Evolutionary conservation across 2,888 invertebrate species (phyloP), one percentile per base, ranked within the genome.

Genomic region (Drosophila limbata): DNA sequence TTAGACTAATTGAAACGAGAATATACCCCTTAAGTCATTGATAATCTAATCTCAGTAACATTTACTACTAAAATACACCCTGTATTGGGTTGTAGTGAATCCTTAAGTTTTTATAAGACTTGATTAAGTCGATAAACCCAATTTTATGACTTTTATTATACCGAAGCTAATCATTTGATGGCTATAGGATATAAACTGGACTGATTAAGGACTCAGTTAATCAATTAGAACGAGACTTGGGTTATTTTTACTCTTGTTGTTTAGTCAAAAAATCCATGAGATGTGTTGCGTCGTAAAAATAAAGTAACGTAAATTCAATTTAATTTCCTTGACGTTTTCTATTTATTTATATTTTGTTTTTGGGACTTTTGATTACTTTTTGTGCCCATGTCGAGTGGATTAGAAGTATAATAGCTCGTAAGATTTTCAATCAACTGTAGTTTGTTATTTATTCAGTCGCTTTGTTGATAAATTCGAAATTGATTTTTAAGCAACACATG

Each of bases 351-450:
- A 51, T 47, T 44, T 56, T 44, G 1, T 31, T 63, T 47, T 39
- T 21, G 28, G 4, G 39, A 5, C 15, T 55, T 50, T 21, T 28
- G 42, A 52, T 57, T 53, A 42, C 37, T 25, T 47, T 59, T 53
- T 9, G 21, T 4, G 19, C 10, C 4, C 28, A 59, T 53, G 39
- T 73, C 53, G 51, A 69, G 45, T 85, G 69, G 61, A 66, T 77
- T 61, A 69, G 35, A 72, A 57, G 71, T 47, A 15, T 59, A 66
- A 72, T 44, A 69, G 63, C 61, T 84, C 57, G 65, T 68, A 47
- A 67, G 64, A 75, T 72, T 75, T 72, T 59, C 59, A 63, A 67
- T 83, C 42, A 70, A 75, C 11, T 48, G 13, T 45, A 55, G 31
- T 31, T 47, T 64, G 17, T n/a, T 50, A n/a, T 11, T 28, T 56